Evolutionary conservation across 2,797 vertebrate genomes (phyloP), one percentile per base, ranked within the genome.

Genomic region (Spheniscus humboldti): DNA sequence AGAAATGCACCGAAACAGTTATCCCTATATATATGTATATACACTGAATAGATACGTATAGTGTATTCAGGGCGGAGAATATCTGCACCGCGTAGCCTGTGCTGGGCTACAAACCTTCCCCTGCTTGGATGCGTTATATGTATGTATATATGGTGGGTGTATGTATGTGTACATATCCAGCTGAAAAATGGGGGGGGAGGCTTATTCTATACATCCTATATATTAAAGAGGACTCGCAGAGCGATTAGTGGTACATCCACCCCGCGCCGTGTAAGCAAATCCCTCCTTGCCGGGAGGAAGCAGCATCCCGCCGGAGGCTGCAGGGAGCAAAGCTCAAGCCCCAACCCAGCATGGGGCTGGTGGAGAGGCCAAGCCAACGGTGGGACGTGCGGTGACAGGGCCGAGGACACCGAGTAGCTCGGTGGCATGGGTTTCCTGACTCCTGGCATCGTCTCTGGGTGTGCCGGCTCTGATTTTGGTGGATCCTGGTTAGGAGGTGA

Each of bases 321-420:
- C 1, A 25, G 30, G 48, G 48, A 53, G 37, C 28, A 50, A 57
- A 86, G 63, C 20, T 63, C 16, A 18, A 24, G n/a, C 14, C n/a
- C 35, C 59, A 28, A 0, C 4, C 35, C 37, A 2, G 1, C 2
- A 2, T 37, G 33, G 53, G 22, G 35, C 8, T 5, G 11, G 16
- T 41, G 28, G 57, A 45, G 53, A 18, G 41, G 24, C 79, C 37
- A 45, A 27, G 18, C 6, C 33, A 56, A 14, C 0, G 3, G 17
- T 43, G 67, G 43, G 52, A 75, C 0, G 0, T 3, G 3, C 0
- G 1, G 25, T 74, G 74, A 31, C 3, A 0, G 2, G 37, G 22
- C 53, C 2, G 6, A 86, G 69, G 77, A 52, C 52, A 30, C 7
- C 0, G 2, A 85, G 50, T 13, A 18, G 7, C 41, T 66, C 13